phyloP scores from a whole-genome alignment of 2,797 vertebrate species.

The Oophaga sylvatica region DNA sequence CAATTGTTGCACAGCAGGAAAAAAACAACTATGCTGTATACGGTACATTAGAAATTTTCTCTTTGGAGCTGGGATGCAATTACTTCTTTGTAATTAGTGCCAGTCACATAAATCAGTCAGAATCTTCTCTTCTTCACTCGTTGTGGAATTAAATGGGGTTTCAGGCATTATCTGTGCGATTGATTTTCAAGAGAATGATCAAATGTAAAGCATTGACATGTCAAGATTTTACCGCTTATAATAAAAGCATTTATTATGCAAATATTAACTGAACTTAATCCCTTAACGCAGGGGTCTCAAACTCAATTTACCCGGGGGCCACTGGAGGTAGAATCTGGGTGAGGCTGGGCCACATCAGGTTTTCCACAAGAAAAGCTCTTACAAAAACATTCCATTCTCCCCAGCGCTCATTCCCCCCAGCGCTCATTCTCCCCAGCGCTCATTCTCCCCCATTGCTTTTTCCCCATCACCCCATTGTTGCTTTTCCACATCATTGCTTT shows the following conservation, averaged over 20 bases:
- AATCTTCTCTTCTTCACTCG: not conserved
- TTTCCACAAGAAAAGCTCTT: no score
- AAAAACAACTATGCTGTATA: slow-evolving; percentile 15
- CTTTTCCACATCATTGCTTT: no score
- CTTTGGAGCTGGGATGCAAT: slow-evolving; percentile 5
- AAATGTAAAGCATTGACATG: slow-evolving; percentile 37
- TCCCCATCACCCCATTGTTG: no score
- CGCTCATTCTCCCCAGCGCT: no score
- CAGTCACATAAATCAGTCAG: slow-evolving; percentile 34
- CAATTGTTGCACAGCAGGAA: slow-evolving; percentile 14
- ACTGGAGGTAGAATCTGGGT: no score
- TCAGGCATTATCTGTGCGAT: slow-evolving; percentile 29
- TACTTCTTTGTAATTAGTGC: slow-evolving; percentile 37
- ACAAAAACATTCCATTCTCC: no score
- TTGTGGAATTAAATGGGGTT: slow-evolving; percentile 33
- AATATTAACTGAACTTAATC: not conserved
- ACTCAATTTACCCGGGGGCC: no score
- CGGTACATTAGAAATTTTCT: slow-evolving; percentile 10
- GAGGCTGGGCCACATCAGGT: no score
- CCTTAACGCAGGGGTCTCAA: not conserved
- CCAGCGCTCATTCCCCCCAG: no score
- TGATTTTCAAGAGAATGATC: slow-evolving; percentile 34
- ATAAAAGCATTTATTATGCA: slow-evolving; percentile 47
- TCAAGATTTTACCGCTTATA: slow-evolving; percentile 25
- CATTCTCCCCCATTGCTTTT: no score